Percentiles rank a stretch among this genome's conserved stretches.
These are phyloP conservation scores for Tiliacea citrago DNA, from an alignment of 2,888 invertebrate genomes.

Conservation along the genomic window DNA sequence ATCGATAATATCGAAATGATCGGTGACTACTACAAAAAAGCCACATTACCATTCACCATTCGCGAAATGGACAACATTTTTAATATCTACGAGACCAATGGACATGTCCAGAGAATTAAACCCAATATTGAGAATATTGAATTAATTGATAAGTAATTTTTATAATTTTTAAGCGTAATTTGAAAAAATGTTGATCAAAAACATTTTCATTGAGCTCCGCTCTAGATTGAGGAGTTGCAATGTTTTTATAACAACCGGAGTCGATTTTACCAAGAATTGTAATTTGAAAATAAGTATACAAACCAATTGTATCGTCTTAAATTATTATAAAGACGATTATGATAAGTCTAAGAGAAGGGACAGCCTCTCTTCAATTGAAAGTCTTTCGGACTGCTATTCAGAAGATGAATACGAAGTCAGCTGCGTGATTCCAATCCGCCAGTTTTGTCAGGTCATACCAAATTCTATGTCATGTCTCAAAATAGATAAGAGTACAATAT, in stretches of 20 bases:
- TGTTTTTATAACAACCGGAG: slow-evolving; percentile 89
- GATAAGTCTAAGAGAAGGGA: slow-evolving; percentile 76
- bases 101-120: slow-evolving; percentile 86
- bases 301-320: slow-evolving; percentile 84
- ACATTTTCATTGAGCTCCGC: slow-evolving; percentile 91
- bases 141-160: slow-evolving; percentile 66
- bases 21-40: slow-evolving; percentile 95
- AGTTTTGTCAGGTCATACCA: slow-evolving; percentile 87
- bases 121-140: slow-evolving; percentile 77
- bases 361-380: slow-evolving; percentile 87
- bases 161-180: slow-evolving; percentile 59
- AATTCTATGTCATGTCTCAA: slow-evolving; percentile 89
- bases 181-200: slow-evolving; percentile 86
- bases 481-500: slow-evolving; percentile 85
- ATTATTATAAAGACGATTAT: slow-evolving; percentile 81
- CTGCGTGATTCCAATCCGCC: slow-evolving; percentile 80
- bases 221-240: slow-evolving; percentile 91
- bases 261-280: slow-evolving; percentile 83
- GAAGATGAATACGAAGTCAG: slow-evolving; percentile 83
- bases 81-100: slow-evolving; percentile 91
- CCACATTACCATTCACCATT: slow-evolving; percentile 95
- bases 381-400: slow-evolving; percentile 84
- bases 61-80: slow-evolving; percentile 94
- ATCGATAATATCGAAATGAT: slow-evolving; percentile 97
- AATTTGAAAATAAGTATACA: slow-evolving; percentile 88